These are phyloP conservation scores for Octopus sinensis DNA, from an alignment of 1,140 invertebrate species.

Conservation along the genomic window DNA sequence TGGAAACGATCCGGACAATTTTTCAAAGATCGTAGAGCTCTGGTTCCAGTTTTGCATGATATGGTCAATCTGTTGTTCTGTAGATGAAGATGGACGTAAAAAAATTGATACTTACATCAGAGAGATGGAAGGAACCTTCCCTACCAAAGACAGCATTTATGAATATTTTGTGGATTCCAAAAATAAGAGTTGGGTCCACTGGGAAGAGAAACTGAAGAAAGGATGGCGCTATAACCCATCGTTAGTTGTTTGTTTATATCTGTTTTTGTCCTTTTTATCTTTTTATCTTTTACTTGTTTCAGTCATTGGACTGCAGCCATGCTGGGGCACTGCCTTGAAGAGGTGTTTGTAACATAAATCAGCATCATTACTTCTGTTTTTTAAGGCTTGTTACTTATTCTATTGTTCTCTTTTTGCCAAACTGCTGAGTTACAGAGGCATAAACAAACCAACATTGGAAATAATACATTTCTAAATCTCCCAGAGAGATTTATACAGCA, in stretches of 20 bases:
- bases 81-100: conserved; percentile 75
- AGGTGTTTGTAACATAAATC: too few relatives aligned
- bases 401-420: too few relatives aligned
- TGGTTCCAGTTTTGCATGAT: conserved; percentile 77
- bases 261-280: too few relatives aligned
- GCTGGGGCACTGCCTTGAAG: too few relatives aligned
- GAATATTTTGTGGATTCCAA: conserved; percentile 79
- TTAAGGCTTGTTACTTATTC: too few relatives aligned
- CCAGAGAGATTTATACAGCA: too few relatives aligned
- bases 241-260: conserved; percentile 53
- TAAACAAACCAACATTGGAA: too few relatives aligned
- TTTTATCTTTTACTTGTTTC: too few relatives aligned
- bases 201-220: conserved; percentile 73
- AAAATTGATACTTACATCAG: conserved; percentile 77
- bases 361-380: too few relatives aligned
- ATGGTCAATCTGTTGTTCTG: conserved; percentile 77
- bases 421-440: too few relatives aligned
- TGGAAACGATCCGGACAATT: conserved; percentile 50
- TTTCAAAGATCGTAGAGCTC: conserved; percentile 65
- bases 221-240: conserved; percentile 70
- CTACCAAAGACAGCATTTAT: conserved; percentile 79
- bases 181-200: conserved; percentile 68
- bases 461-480: too few relatives aligned
- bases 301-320: too few relatives aligned
- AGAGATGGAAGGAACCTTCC: conserved; percentile 78